Conservation (phyloP, 2,113 vertebrate genomes). For the Python bivittatus region DNA sequence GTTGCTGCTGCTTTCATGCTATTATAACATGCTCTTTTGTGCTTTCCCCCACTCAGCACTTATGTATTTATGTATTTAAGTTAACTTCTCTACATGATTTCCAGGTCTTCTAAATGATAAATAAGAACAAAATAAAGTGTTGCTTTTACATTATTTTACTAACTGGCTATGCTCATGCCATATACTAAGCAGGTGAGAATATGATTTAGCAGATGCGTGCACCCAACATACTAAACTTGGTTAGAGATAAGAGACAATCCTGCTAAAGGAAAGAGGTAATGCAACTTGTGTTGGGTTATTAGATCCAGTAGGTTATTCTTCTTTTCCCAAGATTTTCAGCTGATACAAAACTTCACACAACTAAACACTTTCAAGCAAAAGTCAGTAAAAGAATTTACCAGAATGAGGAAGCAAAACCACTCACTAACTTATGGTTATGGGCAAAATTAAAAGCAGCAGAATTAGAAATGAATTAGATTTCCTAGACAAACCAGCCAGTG, state of each 20-base stretch:
- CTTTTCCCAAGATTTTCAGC: background rate
- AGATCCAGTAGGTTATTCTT: background rate
- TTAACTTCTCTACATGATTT: background rate
- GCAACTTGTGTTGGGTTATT: background rate
- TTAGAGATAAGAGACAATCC: background rate
- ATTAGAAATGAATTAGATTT: background rate
- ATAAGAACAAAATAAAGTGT: background rate
- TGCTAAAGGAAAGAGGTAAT: no score
- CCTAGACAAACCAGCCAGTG: background rate
- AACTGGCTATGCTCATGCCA: no score
- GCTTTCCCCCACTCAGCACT: conserved; percentile 17
- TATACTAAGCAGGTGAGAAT: no score
- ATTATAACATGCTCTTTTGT: background rate
- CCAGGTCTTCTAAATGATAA: background rate
- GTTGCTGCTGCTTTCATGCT: background rate
- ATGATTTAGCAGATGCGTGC: no score
- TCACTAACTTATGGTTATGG: background rate
- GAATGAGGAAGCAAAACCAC: background rate
- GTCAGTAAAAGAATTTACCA: background rate
- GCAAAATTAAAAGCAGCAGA: background rate
- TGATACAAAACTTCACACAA: background rate
- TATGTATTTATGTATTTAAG: background rate
- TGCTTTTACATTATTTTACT: background rate
- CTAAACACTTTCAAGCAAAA: background rate
- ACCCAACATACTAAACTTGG: background rate